Conservation (phyloP, 2,888 invertebrate species). For the Drosophila borborema region DNA sequence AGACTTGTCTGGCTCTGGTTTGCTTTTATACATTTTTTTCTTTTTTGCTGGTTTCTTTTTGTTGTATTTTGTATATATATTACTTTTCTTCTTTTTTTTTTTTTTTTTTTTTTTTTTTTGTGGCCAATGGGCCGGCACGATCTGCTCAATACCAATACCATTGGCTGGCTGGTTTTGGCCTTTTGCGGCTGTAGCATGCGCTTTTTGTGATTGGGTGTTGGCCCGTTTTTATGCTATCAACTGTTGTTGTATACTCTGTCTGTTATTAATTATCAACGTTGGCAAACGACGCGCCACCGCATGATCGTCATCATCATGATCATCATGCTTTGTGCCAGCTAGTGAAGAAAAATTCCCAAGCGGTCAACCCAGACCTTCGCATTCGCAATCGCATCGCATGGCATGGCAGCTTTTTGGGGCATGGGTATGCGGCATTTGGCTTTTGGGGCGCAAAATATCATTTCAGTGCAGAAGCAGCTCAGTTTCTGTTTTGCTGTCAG, state of each 20-base stretch:
- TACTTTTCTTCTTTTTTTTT: too few species aligned
- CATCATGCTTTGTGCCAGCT: slow-evolving; percentile 9
- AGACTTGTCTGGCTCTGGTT: slow-evolving; percentile 42
- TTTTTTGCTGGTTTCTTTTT: slow-evolving; percentile 12
- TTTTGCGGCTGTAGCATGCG: slow-evolving; percentile 36
- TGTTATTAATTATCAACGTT: slow-evolving; percentile 75
- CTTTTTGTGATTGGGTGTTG: slow-evolving; percentile 72
- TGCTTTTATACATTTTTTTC: slow-evolving; percentile 20
- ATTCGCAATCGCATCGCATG: slow-evolving; percentile 1
- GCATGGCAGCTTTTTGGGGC: slow-evolving; percentile 34
- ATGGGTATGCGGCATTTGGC: slow-evolving; percentile 59
- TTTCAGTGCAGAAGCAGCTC: slow-evolving; percentile 52
- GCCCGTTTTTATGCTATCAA: slow-evolving; percentile 68
- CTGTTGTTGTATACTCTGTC: slow-evolving; percentile 35
- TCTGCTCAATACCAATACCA: slow-evolving; percentile 65
- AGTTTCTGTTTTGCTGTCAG: slow-evolving; percentile 32
- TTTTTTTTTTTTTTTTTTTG: slow-evolving; percentile 10
- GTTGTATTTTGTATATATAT: slow-evolving; percentile 10
- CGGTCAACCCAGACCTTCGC: slow-evolving; percentile 30
- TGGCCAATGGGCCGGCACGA: slow-evolving; percentile 54
- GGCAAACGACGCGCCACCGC: slow-evolving; percentile 27
- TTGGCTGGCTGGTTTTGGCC: slow-evolving; percentile 59
- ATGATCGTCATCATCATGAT: slow-evolving; percentile 51
- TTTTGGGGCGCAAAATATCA: slow-evolving; percentile 65
- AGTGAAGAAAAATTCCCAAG: slow-evolving; percentile 63